Percentiles rank a stretch among this genome's conserved stretches.
These are phyloP conservation scores for Ramphastos sulfuratus DNA, from an alignment of 2,113 vertebrate species.

Conservation along the genomic window DNA sequence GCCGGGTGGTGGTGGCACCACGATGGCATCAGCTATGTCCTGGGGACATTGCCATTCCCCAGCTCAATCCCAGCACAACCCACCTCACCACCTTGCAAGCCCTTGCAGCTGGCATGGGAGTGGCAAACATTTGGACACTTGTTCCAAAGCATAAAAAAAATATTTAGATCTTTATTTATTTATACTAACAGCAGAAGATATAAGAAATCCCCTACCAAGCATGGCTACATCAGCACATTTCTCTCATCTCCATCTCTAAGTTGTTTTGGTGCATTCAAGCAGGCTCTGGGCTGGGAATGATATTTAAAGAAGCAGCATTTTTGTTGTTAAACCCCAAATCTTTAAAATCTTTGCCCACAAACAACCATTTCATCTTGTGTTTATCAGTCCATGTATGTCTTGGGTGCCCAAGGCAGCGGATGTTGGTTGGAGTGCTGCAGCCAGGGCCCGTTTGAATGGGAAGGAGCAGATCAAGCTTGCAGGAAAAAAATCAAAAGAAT, in stretches of 20 bases:
- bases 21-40: rapidly evolving
- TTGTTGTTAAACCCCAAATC: not conserved
- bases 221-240: rapidly evolving
- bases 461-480: not conserved
- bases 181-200: not conserved
- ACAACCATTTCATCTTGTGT: not conserved
- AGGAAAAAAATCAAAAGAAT: not conserved
- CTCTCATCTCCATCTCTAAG: not conserved
- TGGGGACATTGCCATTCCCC: not conserved
- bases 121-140: rapidly evolving
- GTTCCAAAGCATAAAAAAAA: not conserved
- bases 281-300: not conserved
- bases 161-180: not conserved
- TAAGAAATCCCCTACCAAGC: not conserved
- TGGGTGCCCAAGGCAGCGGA: rapidly evolving
- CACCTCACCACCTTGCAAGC: not conserved
- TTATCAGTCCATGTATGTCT: rapidly evolving
- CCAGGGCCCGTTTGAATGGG: not conserved
- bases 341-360: not conserved
- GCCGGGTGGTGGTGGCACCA: not conserved
- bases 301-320: not conserved
- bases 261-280: rapidly evolving
- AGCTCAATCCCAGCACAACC: not conserved
- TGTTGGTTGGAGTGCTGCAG: not conserved
- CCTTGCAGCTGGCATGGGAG: rapidly evolving